These are phyloP conservation scores for Pollenia angustigena DNA, from an alignment of 2,888 invertebrate genomes.

Conservation along the genomic window DNA sequence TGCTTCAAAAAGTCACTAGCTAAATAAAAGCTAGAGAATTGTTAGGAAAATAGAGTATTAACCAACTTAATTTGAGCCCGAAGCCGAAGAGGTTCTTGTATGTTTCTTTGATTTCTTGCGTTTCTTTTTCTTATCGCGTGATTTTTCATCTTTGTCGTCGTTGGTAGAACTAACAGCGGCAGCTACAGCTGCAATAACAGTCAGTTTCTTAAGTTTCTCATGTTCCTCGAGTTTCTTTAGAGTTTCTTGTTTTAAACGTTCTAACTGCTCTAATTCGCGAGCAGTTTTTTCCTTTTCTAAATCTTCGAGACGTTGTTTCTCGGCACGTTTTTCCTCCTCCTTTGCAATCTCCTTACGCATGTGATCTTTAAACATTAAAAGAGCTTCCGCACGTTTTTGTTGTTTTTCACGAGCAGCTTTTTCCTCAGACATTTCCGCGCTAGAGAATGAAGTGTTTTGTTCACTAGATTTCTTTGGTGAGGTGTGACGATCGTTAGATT, in stretches of 20 bases:
- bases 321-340: slow-evolving; percentile 86
- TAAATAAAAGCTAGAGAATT: not conserved
- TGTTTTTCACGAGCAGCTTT: slow-evolving; percentile 83
- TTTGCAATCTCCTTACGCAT: slow-evolving; percentile 86
- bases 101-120: slow-evolving; percentile 82
- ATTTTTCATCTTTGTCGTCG: slow-evolving; percentile 75
- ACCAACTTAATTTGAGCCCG: slow-evolving; percentile 77
- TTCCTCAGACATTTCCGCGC: slow-evolving; percentile 76
- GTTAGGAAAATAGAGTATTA: not conserved
- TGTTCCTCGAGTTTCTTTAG: slow-evolving; percentile 82
- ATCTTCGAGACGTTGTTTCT: slow-evolving; percentile 83
- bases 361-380: slow-evolving; percentile 86
- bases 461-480: slow-evolving; percentile 71
- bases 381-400: slow-evolving; percentile 85
- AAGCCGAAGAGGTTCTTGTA: slow-evolving; percentile 80
- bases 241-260: slow-evolving; percentile 83
- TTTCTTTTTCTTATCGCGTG: slow-evolving; percentile 80
- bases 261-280: slow-evolving; percentile 82
- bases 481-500: slow-evolving; percentile 69
- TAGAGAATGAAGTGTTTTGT: slow-evolving; percentile 38
- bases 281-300: slow-evolving; percentile 82
- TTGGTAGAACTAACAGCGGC: slow-evolving; percentile 75
- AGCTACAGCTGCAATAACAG: slow-evolving; percentile 75
- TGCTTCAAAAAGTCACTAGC: slow-evolving; percentile 2
- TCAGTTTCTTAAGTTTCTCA: slow-evolving; percentile 77